Base-by-base conservation (phyloP, 2,113 vertebrate species). In the Pagrus major region DNA sequence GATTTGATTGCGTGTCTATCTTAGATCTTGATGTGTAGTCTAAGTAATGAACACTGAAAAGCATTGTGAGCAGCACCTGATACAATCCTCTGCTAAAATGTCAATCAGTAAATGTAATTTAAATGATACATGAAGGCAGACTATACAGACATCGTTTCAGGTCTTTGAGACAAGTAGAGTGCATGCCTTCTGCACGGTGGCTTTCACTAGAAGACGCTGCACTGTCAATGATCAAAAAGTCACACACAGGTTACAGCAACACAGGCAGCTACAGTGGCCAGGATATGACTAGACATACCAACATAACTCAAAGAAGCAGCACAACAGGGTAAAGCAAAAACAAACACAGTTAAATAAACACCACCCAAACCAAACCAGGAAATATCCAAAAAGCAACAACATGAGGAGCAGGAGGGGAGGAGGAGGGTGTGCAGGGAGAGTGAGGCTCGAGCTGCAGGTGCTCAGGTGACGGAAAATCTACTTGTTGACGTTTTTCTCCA, bases 141-240 rank as follows among this genome's bases (percentile, higher is more conserved):
- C 20, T 29, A 59, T 10, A 41, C 52, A 16, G 27, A 10, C 8
- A 3, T 0, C 9, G 5, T 61, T 73, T 29, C 11, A 16, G 20
- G 37, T 21, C 55, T 58, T 46, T 27, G 23, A 64, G 18, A 46
- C 2, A 12, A 29, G 25, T 9, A 21, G 1, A 64, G 16, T 29
- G 16, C 39, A 29, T n/a, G n/a, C n/a, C n/a, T 20, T 44, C 14
- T n/a, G 11, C 20, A 6, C 21, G 16, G 39, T 52, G 10, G 18
- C 1, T 23, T 66, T 44, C 18, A 52, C 9, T 23, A 21, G 52
- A 78, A 64, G 80, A 78, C 42, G n/a, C 54, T 69, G 51, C 44
- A 61, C 61, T 60, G 72, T 83, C 82, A 90, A 75, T 77, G 78
- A 93, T 89, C 83, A 88, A 91, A 92, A 80, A 80, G 79, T 42